Evolutionary conservation across 2,797 vertebrate species (phyloP), one percentile per base, ranked within the genome.

Genomic region (Pseudotriccus pelzelni): DNA sequence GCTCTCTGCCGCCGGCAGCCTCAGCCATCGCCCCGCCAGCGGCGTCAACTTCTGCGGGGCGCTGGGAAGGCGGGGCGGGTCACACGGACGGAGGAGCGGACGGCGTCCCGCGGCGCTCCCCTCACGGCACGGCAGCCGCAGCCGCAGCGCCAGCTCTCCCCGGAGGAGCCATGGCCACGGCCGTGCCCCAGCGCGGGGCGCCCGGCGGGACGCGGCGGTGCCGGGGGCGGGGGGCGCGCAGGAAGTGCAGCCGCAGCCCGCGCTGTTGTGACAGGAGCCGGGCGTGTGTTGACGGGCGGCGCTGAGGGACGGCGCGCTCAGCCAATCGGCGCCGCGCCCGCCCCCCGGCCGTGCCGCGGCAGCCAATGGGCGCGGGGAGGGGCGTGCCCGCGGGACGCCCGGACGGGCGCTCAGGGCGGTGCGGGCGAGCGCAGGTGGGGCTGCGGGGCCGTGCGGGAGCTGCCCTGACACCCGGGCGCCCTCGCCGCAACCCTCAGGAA

Each of bases 201-300:
- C 47, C 47, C 47, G 47, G 25, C 25, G 47, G 47, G 47, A 49
- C 82, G 6, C 62, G 15, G 83, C 74, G 18, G 68, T 30, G 39
- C 23, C 37, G 11, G 7, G 32, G 60, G 18, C 23, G 41, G 11
- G 7, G 32, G 66, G 18, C 75, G 7, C 83, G 82, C 96, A 93
- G 77, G 95, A 93, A 92, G 85, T 68, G n/a, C 87, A 1, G 52
- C 88, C 52, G 36, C 91, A 18, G 49, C 74, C 82, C 88, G 34
- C 94, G 60, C 82, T 39, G 95, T 82, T 90, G 95, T 98, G 97
- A 97, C 97, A 96, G 84, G 50, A 89, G 96, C 94, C 84, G 89
- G 95, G 88, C 96, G 96, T 94, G 95, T 97, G 97, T 92, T 98
- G 97, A 97, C 97, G 96, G 96, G 92, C 93, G 92, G 84, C 46